Base-by-base conservation (phyloP, 2,888 invertebrate species). In the Chrysolina haemoptera region DNA sequence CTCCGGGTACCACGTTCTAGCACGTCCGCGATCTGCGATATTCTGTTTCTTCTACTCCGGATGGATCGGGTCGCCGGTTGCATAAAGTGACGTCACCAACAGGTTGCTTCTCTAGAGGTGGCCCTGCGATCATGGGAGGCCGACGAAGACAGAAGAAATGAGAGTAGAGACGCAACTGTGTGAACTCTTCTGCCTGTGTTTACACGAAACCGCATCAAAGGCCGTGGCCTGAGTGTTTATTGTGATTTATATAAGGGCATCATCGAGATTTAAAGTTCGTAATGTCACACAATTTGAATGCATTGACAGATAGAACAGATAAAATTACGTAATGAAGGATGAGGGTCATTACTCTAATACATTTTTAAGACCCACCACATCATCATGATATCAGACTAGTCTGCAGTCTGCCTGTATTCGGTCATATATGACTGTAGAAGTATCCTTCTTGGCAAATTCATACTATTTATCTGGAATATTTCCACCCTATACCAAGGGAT, bases 71-170 rank as follows among this genome's bases (percentile, higher is more conserved):
- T 71, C 71, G 73, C 76, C 78, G 76, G 76, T 75, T 73, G 75
- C 75, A 75, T 74, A 70, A 76, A 75, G 79, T 86, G 85, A 86
- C 86, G 86, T 86, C 86, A 85, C 83, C 82, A 84, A 85, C 86
- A 84, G 86, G 86, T 84, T 84, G 84, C 78, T 81, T 79, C 68
- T 83, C 82, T 83, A 79, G 84, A 82, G 86, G 86, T 85, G 86
- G 86, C 82, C 83, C 83, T 75, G 80, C 84, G 83, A 83, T 82
- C 84, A 83, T 82, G 85, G 85, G 81, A 84, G 84, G 83, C 84
- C 78, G 71, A 73, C 71, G 69, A 43, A 75, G 76, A 77, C 65
- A 64, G 66, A 71, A 75, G 73, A 76, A 73, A 76, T 35, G 8
- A 59, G 41, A 72, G 22, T 20, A 40, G 50, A 55, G n/a, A 66